Base-by-base conservation (phyloP, 1,140 invertebrate genomes). In the Heliconius himera region DNA sequence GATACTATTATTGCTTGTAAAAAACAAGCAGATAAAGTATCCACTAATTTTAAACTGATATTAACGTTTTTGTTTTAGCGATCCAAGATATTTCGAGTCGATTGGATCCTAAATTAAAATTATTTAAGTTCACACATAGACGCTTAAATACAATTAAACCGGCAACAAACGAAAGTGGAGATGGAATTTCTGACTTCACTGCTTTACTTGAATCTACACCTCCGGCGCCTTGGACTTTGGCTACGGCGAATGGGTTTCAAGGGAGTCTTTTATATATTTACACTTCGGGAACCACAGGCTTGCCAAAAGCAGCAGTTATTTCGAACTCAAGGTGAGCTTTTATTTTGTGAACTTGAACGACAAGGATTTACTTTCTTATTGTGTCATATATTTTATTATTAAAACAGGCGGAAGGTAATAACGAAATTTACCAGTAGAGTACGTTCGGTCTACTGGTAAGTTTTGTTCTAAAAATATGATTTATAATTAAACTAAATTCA, bases 261-360 rank as follows among this genome's bases (percentile, higher is more conserved):
- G 70, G 97, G 81, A 96, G 96, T 83, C 88, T 97, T 26, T 84
- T 97, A 20, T 98, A 98, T 87, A 98, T 99, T 85, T 99, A 98
- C 88, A 99, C 98, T 0, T 98, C 98, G 73, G 98, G 98, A 36
- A 99, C 98, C 0, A 99, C 98, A 26, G 98, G 98, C 8, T 88
- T 99, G 70, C 98, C 98, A 0, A 99, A 99, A 93, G 98, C 98
- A 70, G 98, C 98, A 36, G 96, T 98, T 76, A 97, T 99, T 79
- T 97, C 96, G 11, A 95, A 98, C 83, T 96, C 96, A 6, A 96
- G 97, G 96, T 97, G 60, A 66, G 60, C 8, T 66, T 29, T 26
- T 29, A 9, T n/a, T n/a, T n/a, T 11, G 26, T 66, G n/a, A 56
- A 9, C 51, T n/a, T 56, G n/a, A 8, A 56, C 8, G n/a, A 60